Evolutionary conservation across 2,113 vertebrate genomes (phyloP).

Genomic region (Equus quagga): DNA sequence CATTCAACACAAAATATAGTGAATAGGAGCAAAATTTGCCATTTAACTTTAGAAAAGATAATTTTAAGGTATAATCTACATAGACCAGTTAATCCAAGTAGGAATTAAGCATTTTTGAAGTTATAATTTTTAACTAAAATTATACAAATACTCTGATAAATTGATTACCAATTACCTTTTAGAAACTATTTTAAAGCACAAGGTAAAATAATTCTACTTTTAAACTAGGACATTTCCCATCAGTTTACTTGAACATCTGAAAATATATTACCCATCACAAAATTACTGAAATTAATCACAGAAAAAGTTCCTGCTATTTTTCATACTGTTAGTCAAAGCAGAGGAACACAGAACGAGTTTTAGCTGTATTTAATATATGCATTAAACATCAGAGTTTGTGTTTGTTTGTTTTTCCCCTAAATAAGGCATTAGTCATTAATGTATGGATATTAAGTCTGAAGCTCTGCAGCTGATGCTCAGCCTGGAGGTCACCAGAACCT

Average conservation of each 20-base stretch:
- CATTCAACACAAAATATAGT: background rate
- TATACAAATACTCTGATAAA: background rate
- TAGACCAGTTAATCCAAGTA: background rate
- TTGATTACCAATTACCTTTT: background rate
- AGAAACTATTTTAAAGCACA: background rate
- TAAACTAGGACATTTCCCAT: background rate
- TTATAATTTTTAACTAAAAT: background rate
- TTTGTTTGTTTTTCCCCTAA: background rate
- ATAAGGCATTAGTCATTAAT: background rate
- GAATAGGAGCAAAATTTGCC: background rate
- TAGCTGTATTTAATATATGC: background rate
- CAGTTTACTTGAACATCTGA: background rate
- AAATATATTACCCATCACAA: background rate
- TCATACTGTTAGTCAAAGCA: background rate
- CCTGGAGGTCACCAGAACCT: background rate
- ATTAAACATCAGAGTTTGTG: background rate
- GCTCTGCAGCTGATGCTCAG: background rate
- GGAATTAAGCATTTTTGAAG: background rate
- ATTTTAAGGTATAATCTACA: background rate
- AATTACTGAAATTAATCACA: constrained; percentile 18
- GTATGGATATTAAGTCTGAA: background rate
- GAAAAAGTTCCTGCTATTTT: background rate
- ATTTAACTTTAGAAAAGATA: background rate
- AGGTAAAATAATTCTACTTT: background rate
- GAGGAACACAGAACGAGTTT: background rate